phyloP scores from a whole-genome alignment of 1,140 invertebrate genomes.

The Nephotettix cincticeps region DNA sequence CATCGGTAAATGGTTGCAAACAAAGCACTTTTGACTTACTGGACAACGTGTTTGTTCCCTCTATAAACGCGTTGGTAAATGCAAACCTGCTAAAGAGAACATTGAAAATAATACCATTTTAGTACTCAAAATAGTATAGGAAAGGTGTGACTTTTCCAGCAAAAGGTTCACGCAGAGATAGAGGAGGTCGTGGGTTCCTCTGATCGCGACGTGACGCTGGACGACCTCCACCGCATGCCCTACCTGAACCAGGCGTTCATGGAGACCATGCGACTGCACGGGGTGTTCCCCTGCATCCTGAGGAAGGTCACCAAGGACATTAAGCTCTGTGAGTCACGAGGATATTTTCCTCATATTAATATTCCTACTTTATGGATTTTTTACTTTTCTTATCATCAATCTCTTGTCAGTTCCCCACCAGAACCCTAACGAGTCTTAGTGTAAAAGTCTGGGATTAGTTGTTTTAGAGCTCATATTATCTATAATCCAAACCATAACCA shows the following conservation, averaged over 20 bases:
- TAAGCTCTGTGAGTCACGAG: constrained; percentile 39
- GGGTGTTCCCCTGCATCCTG: constrained; percentile 61
- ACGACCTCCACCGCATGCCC: constrained; percentile 51
- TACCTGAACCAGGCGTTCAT: constrained; percentile 35
- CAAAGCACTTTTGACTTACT: too few relatives aligned
- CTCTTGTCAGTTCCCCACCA: neutral
- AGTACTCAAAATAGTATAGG: too few relatives aligned
- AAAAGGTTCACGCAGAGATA: constrained; percentile 48
- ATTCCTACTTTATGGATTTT: neutral
- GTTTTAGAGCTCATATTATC: too few relatives aligned
- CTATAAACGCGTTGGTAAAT: too few relatives aligned
- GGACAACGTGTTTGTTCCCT: too few relatives aligned
- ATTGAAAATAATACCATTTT: too few relatives aligned
- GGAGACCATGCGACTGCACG: constrained; percentile 42
- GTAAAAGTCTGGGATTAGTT: neutral
- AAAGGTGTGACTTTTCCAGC: too few relatives aligned
- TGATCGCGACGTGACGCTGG: constrained; percentile 50
- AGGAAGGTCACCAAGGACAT: constrained; percentile 55
- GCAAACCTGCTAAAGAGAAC: too few relatives aligned
- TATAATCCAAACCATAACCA: too few relatives aligned
- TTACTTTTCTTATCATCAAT: neutral
- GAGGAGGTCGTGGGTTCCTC: constrained; percentile 51
- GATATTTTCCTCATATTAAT: neutral
- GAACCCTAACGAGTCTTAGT: neutral
- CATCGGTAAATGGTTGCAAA: too few relatives aligned